Evolutionary conservation across 2,797 vertebrate species (phyloP).

Genomic region (Myotis myotis): DNA sequence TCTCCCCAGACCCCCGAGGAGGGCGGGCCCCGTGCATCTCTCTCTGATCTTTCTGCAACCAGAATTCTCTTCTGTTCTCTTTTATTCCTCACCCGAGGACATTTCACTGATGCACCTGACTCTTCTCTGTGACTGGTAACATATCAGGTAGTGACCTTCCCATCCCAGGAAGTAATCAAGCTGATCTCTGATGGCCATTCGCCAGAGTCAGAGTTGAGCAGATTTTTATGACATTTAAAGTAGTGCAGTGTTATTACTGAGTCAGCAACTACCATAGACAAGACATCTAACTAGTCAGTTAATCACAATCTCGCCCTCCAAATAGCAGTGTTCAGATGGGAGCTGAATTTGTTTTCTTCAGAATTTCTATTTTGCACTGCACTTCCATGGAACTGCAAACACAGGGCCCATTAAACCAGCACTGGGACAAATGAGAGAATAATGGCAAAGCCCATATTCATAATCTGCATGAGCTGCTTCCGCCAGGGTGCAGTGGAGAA

Average conservation of each 20-base stretch:
- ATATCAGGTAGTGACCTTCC: background rate
- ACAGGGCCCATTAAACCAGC: background rate
- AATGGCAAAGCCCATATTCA: slow-evolving; percentile 68
- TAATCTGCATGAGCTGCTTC: slow-evolving; percentile 57
- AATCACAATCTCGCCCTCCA: background rate
- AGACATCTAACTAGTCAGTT: background rate
- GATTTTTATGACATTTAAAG: background rate
- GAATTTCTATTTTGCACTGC: background rate
- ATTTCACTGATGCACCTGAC: no score
- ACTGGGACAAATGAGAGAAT: background rate
- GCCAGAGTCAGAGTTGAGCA: background rate
- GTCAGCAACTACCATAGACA: background rate
- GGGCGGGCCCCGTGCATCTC: background rate
- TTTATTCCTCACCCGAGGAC: background rate
- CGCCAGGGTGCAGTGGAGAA: slow-evolving; percentile 47
- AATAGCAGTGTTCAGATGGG: background rate
- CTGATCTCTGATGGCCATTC: background rate
- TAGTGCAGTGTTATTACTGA: background rate
- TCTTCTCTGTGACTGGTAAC: background rate
- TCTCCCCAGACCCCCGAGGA: background rate
- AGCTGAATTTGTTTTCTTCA: background rate
- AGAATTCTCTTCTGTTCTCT: background rate
- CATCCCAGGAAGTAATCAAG: background rate
- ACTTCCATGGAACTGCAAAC: background rate
- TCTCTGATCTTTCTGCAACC: background rate